A percentile compares a stretch with the other conserved stretches of the same genome.
These are phyloP conservation scores for Carcharodon carcharias DNA, from an alignment of 2,797 vertebrate genomes.

Conservation along the genomic window DNA sequence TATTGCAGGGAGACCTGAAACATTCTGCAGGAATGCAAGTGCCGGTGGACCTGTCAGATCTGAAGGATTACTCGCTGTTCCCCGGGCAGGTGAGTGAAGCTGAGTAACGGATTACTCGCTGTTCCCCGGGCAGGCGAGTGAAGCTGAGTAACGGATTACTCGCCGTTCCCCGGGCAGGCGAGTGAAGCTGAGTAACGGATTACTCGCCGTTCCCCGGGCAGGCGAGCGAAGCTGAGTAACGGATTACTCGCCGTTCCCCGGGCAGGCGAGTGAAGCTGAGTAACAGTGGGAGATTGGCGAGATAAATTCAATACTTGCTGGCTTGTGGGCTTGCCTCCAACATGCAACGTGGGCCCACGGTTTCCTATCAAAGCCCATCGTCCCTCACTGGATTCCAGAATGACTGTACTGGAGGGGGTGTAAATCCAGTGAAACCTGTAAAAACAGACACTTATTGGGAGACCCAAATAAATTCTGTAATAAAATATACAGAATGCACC, in stretches of 20 bases:
- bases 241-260: too few relatives aligned
- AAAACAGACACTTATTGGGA: neutral
- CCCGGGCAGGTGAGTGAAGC: constrained; percentile 76
- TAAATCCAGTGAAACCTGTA: neutral
- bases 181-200: too few relatives aligned
- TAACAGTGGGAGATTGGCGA: too few relatives aligned
- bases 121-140: too few relatives aligned
- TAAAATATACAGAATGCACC: neutral
- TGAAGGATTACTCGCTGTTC: constrained; percentile 82
- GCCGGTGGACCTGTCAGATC: constrained; percentile 75
- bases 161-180: too few relatives aligned
- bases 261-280: too few relatives aligned
- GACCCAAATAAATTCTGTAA: neutral
- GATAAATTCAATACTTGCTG: too few relatives aligned
- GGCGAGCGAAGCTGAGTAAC: too few relatives aligned
- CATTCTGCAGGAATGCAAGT: constrained; percentile 64
- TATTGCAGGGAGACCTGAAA: constrained; percentile 75
- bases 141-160: too few relatives aligned
- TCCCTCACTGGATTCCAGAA: neutral
- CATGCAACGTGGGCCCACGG: neutral
- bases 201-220: too few relatives aligned
- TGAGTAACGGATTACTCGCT: too few relatives aligned
- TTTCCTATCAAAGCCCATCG: neutral
- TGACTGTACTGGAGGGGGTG: neutral
- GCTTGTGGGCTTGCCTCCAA: too few relatives aligned